Percentiles rank a stretch among this genome's conserved stretches.
Evolutionary conservation across 2,888 invertebrate species (phyloP).

Genomic region (Andrena flavipes): DNA sequence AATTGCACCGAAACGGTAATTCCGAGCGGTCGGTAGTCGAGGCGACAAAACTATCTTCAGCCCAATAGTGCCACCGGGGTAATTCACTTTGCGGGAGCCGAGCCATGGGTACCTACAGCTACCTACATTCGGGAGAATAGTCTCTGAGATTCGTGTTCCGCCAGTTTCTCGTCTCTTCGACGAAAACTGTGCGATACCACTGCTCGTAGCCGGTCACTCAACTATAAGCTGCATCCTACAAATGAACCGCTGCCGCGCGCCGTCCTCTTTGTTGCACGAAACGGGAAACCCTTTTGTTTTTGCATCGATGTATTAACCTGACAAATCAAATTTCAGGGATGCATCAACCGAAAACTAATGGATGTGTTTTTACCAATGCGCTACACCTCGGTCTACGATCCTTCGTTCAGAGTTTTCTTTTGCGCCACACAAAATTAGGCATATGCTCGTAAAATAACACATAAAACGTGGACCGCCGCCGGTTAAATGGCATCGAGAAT

Average conservation of each 20-base stretch:
- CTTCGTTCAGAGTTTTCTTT: background rate
- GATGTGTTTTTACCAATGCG: conserved; percentile 3
- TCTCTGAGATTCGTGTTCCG: conserved; percentile 15
- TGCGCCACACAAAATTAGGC: conserved; percentile 13
- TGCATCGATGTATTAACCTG: background rate
- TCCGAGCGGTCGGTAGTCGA: conserved; percentile 13
- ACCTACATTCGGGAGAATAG: background rate
- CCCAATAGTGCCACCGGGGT: conserved; percentile 21
- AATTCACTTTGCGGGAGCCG: conserved; percentile 62
- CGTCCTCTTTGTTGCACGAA: background rate
- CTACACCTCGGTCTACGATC: background rate
- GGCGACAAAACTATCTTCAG: conserved; percentile 55
- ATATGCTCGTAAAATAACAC: conserved; percentile 1
- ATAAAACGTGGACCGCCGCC: background rate
- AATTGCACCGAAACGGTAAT: conserved; percentile 51
- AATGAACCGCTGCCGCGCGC: background rate
- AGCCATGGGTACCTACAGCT: conserved; percentile 20
- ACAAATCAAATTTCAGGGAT: conserved; percentile 16
- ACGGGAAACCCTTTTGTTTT: background rate
- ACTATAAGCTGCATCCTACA: background rate
- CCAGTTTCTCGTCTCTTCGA: background rate
- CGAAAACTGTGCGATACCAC: conserved; percentile 7
- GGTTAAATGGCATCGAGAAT: background rate
- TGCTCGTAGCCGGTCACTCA: conserved; percentile 12
- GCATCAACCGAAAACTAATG: background rate